A percentile compares a stretch with the other conserved stretches of the same genome.
Conservation (phyloP, 1,140 invertebrate species). For the Penaeus chinensis region DNA sequence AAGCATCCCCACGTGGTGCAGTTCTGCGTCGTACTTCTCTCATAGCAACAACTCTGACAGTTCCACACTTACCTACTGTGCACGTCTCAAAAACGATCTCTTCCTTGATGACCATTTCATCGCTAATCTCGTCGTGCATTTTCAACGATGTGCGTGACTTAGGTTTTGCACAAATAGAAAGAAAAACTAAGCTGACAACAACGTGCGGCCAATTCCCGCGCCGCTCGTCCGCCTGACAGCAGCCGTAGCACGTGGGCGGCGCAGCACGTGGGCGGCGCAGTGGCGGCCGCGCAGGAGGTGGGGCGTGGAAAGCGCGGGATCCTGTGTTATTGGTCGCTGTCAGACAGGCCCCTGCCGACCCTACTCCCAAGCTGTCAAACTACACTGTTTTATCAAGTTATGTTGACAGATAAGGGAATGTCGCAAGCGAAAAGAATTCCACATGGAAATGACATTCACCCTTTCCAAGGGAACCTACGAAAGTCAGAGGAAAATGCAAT, state of each 20-base stretch:
- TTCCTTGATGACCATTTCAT: slow-evolving; percentile 29
- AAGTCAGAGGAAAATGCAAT: too few relatives aligned
- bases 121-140: slow-evolving; percentile 4
- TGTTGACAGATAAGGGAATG: too few relatives aligned
- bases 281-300: slow-evolving; percentile 17
- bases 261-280: slow-evolving; percentile 52
- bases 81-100: slow-evolving; percentile 28
- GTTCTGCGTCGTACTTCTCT: slow-evolving; percentile 29
- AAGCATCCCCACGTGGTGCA: background rate
- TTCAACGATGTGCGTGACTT: background rate
- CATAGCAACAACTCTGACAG: background rate
- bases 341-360: slow-evolving; percentile 2
- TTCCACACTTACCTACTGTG: slow-evolving; percentile 25
- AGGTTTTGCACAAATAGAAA: background rate
- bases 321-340: slow-evolving; percentile 12
- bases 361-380: slow-evolving; percentile 31
- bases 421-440: too few relatives aligned
- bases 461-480: too few relatives aligned
- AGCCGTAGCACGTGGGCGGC: slow-evolving; percentile 46
- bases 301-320: slow-evolving; percentile 32
- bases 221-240: slow-evolving; percentile 30
- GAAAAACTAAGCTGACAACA: slow-evolving; percentile 4
- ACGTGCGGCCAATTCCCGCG: slow-evolving; percentile 30
- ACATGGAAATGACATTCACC: too few relatives aligned
- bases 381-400: background rate